Conservation (phyloP, 2,797 vertebrate species). For the Crenichthys baileyi region DNA sequence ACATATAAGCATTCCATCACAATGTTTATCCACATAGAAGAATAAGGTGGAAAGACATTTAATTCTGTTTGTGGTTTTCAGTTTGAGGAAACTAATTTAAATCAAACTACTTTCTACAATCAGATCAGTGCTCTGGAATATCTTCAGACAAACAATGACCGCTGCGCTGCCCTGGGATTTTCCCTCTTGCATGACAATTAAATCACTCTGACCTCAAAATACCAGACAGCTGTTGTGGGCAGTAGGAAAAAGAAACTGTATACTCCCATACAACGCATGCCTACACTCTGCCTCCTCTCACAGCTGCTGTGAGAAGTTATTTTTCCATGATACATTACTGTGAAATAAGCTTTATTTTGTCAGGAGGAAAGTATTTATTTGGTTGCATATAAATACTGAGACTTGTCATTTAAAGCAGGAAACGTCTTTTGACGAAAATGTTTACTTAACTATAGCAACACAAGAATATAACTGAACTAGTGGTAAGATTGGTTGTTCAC, state of each 20-base stretch:
- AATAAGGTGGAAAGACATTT: constrained; percentile 28
- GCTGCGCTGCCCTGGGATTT: constrained; percentile 64
- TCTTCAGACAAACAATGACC: constrained; percentile 49
- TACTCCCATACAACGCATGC: constrained; percentile 32
- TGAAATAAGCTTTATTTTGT: constrained; percentile 38
- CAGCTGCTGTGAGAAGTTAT: constrained; percentile 54
- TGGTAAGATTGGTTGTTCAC: neutral
- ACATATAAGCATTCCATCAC: constrained; percentile 29
- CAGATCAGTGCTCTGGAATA: constrained; percentile 41
- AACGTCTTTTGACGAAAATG: constrained; percentile 7
- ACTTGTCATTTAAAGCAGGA: constrained; percentile 7
- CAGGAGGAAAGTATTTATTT: constrained; percentile 54
- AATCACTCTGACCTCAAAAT: constrained; percentile 76
- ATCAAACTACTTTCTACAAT: constrained; percentile 37
- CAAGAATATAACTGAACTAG: neutral
- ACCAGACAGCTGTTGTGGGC: constrained; percentile 73
- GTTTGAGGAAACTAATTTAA: constrained; percentile 54
- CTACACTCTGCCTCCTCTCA: constrained; percentile 22
- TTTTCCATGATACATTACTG: constrained; percentile 47
- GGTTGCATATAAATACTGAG: constrained; percentile 1
- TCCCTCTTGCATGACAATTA: constrained; percentile 69
- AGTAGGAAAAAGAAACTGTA: constrained; percentile 40
- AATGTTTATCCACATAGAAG: constrained; percentile 25
- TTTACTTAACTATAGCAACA: neutral
- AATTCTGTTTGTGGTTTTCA: constrained; percentile 53